Conservation (phyloP, 2,113 vertebrate species). For the Sturnus vulgaris region DNA sequence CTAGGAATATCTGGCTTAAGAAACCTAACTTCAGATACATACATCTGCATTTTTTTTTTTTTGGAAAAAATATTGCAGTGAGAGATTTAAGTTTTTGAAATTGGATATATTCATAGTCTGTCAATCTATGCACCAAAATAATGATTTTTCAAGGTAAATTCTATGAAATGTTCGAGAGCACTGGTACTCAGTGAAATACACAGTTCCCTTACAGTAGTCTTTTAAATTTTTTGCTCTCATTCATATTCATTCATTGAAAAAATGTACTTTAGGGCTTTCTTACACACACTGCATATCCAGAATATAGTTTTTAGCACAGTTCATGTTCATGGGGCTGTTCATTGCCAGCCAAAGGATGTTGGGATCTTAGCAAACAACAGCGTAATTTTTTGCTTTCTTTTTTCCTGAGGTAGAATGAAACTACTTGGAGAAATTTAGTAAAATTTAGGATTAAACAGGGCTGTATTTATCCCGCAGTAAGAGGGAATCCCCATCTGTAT, state of each 20-base stretch:
- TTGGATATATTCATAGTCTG: background rate
- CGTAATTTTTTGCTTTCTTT: background rate
- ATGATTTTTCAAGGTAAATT: background rate
- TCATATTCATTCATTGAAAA: background rate
- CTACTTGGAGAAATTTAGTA: background rate
- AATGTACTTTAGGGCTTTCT: background rate
- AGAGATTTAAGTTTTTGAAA: background rate
- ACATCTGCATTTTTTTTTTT: background rate
- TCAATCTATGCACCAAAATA: background rate
- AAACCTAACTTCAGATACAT: background rate
- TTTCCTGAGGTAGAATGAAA: background rate
- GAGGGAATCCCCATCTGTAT: background rate
- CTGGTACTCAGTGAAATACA: background rate
- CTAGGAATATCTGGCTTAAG: background rate
- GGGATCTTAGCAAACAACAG: background rate
- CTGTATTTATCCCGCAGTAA: background rate
- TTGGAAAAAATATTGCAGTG: background rate
- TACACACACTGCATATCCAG: fast-evolving
- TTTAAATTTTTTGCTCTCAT: background rate
- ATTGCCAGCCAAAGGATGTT: background rate
- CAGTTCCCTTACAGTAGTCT: background rate
- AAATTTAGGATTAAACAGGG: fast-evolving
- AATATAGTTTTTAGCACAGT: background rate
- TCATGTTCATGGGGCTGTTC: background rate
- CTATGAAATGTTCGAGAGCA: background rate